Percentiles rank a stretch among this genome's conserved stretches.
Conservation (phyloP, 2,113 vertebrate genomes). For the Hepsetus odoe region DNA sequence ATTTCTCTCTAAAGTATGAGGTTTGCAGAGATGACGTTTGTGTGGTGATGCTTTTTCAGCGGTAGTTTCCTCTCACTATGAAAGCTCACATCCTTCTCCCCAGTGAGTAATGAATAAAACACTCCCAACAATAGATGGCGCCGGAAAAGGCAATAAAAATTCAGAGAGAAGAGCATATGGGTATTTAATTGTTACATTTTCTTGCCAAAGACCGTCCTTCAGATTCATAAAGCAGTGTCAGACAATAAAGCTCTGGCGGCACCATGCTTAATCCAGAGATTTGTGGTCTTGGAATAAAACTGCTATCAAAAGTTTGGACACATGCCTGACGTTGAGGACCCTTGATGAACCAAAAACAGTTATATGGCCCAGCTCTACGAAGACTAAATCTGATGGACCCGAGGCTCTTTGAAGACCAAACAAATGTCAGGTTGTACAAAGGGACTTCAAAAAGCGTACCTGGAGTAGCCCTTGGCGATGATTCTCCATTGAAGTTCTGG, state of each 20-base stretch:
- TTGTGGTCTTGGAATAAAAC: background rate
- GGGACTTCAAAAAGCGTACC: too few relatives aligned
- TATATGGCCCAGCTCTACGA: background rate
- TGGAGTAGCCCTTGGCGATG: too few relatives aligned
- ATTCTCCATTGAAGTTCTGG: too few relatives aligned
- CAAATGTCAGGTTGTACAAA: too few relatives aligned
- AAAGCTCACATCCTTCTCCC: background rate
- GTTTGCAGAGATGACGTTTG: too few relatives aligned
- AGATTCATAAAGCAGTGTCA: background rate
- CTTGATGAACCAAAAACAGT: too few relatives aligned
- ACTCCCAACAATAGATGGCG: background rate
- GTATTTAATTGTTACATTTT: conserved; percentile 2
- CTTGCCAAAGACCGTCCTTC: background rate
- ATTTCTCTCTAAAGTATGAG: too few relatives aligned
- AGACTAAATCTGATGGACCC: too few relatives aligned
- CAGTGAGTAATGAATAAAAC: background rate
- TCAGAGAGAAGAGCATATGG: conserved; percentile 6
- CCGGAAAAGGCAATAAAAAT: background rate
- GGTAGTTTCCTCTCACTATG: background rate
- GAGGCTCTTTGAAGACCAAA: too few relatives aligned
- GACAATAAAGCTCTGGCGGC: background rate
- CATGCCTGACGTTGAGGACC: too few relatives aligned
- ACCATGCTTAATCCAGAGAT: background rate
- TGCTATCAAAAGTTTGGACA: too few relatives aligned
- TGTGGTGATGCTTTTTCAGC: background rate